Base-by-base conservation (phyloP, 2,797 vertebrate genomes). In the Adelosebastes latens region DNA sequence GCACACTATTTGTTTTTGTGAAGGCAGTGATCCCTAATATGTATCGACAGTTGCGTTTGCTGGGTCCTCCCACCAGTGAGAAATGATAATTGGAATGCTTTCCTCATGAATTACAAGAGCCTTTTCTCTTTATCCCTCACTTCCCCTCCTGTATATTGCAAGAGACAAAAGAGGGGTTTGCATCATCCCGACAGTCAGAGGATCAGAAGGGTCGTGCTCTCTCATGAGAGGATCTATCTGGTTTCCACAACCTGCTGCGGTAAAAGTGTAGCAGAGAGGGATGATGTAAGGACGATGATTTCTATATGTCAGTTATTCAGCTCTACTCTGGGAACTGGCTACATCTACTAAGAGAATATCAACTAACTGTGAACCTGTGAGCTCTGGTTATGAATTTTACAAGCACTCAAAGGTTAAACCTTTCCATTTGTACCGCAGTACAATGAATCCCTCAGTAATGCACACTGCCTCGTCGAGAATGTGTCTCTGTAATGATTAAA, bases 131-230 rank as follows among this genome's bases (percentile, higher is more conserved):
- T 24, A 20, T 66, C 63, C 24, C 20, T 77, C 56, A 32, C 24
- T 52, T 72, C 58, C 67, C 68, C 34, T 73, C 75, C 31, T 83
- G 49, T 80, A 67, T 83, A 86, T 94, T 94, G 89, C 90, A 58
- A 81, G 68, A 89, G 80, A 87, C 84, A 86, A 86, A 89, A 89
- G 73, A 61, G 16, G 18, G 32, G 72, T 65, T 94, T 93, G 82
- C 93, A 80, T 94, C 90, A 93, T 84, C 39, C 75, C 70, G 32
- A 32, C 55, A 52, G 49, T 52, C 49, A 56, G 81, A 75, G 71
- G 68, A 86, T 84, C 64, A 67, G 61, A 77, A 12, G 49, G 66
- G 52, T 70, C 13, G 10, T 78, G 70, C 81, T 68, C 66, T 77
- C 70, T 86, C 24, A 68, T 81, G 27, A 70, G 49, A 79, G 31